Conservation (phyloP, 2,797 vertebrate species). For the Muscicapa striata region DNA sequence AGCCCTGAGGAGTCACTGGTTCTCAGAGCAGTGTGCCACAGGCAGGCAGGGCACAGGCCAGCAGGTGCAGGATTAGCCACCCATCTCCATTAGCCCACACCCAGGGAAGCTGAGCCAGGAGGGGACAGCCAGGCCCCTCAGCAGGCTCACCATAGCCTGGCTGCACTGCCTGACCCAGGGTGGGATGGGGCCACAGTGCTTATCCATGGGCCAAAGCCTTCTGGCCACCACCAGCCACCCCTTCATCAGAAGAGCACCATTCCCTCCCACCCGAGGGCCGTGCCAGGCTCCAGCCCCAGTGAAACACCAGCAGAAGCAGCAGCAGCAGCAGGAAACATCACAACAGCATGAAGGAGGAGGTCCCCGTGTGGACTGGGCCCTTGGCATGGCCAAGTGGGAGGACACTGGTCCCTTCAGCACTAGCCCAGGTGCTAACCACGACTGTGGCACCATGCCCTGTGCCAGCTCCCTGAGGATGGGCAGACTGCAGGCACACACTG, state of each 20-base stretch:
- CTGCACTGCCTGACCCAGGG: background rate
- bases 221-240: background rate
- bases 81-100: background rate
- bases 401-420: background rate
- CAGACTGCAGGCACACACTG: background rate
- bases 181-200: rapidly evolving
- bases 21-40: rapidly evolving
- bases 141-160: rapidly evolving
- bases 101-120: background rate
- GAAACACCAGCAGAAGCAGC: background rate
- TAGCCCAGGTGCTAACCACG: rapidly evolving
- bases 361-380: background rate
- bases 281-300: background rate
- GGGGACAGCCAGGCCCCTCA: background rate
- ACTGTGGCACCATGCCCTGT: background rate
- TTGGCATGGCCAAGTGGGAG: background rate
- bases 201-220: background rate
- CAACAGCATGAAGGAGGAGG: constrained; percentile 45
- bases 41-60: background rate
- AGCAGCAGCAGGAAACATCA: background rate
- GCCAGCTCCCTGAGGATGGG: background rate
- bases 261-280: background rate
- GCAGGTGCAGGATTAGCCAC: background rate
- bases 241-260: background rate
- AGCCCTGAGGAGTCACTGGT: rapidly evolving